These are phyloP conservation scores for Echinarachnius parma DNA, from an alignment of 53 echinoderm and acorn worm genomes.

Conservation along the genomic window DNA sequence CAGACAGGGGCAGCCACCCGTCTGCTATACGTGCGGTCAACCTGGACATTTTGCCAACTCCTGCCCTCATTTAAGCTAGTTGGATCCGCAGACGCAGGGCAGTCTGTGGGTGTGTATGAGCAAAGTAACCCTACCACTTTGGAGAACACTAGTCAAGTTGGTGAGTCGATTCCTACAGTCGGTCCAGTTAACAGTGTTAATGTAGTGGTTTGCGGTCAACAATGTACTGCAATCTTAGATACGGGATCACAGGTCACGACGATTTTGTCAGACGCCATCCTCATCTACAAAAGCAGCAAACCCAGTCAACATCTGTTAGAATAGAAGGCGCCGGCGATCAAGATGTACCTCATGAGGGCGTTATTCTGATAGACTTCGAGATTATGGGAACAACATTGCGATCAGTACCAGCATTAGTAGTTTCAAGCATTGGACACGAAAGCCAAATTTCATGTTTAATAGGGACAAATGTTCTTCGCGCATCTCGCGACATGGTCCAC, in stretches of 20 bases:
- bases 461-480: conserved; percentile 45
- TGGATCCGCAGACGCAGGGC: no score
- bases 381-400: not conserved
- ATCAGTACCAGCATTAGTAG: conserved; percentile 2
- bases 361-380: conserved; percentile 9
- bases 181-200: conserved; percentile 15
- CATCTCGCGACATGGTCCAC: conserved; percentile 27
- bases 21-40: no score
- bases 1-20: no score
- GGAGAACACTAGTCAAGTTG: no score
- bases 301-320: not conserved
- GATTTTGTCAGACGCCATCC: not conserved
- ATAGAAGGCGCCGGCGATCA: conserved; percentile 45
- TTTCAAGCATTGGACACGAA: not conserved
- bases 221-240: conserved; percentile 20
- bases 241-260: conserved; percentile 54
- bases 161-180: no score
- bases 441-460: conserved; percentile 20
- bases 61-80: no score
- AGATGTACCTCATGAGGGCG: conserved; percentile 20
- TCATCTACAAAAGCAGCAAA: no score
- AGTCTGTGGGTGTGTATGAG: no score
- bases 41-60: no score
- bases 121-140: no score
- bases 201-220: conserved; percentile 3